Evolutionary conservation across 2,113 vertebrate genomes (phyloP), one percentile per base, ranked within the genome.

Genomic region (Haliaeetus leucogaster): DNA sequence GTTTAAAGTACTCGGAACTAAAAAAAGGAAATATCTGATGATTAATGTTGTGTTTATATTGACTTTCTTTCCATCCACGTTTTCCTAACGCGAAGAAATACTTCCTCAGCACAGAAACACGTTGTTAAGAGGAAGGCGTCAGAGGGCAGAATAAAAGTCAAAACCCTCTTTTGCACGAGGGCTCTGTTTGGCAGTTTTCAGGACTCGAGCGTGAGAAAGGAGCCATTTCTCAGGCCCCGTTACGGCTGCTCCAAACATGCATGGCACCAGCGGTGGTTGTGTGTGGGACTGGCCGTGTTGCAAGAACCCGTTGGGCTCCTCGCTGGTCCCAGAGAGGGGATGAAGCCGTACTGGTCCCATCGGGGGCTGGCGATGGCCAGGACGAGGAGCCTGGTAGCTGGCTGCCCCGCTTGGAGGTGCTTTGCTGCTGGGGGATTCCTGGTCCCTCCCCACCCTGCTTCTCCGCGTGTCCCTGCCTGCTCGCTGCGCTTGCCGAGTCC

Each of bases 201-300:
- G 40, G 40, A 25, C 43, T n/a, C 0, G 0, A 34, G 18, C 25
- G 5, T 0, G 32, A 82, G 63, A 27, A 53, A 58, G 11, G 53
- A 80, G 18, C 7, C 0, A 14, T 43, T 32, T 43, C 68, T 47
- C 72, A 29, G 40, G 34, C 13, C 36, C 23, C 34, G 6, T 11
- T 23, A n/a, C 0, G 0, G 42, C 53, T 65, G 14, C 48, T 66
- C 22, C 30, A 16, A 67, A 16, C 7, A 16, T 0, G 0, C 0
- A 0, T 4, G 55, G 62, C 48, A 10, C n/a, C 38, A 61, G 16
- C 22, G 38, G 34, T 15, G 11, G 10, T 10, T 29, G 13, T 7
- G 21, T 13, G 18, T 2, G 18, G 38, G 27, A 11, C 22, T 27
- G 52, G 32, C 25, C 27, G 20, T 7, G 47, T 18, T n/a, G 25